Percentiles rank a stretch among this genome's conserved stretches.
phyloP scores from a whole-genome alignment of 2,888 invertebrate species.

The Ashinkailepas kermadecensis region DNA sequence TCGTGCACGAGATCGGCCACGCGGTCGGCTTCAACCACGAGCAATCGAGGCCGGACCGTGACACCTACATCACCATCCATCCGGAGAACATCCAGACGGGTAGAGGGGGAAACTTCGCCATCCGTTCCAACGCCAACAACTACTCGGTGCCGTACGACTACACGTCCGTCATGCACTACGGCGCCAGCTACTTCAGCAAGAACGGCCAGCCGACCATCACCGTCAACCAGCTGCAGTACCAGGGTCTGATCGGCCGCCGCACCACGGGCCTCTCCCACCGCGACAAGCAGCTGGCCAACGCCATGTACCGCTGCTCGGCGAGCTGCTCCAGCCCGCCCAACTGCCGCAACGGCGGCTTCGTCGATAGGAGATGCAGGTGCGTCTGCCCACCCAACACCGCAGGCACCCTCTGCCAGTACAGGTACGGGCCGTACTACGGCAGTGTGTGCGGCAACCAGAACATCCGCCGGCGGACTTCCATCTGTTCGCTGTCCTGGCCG shows the following conservation, averaged over 20 bases:
- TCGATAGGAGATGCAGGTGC: neutral
- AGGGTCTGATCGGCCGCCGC: conserved; percentile 4
- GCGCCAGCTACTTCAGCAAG: neutral
- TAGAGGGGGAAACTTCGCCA: neutral
- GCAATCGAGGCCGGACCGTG: conserved; percentile 23
- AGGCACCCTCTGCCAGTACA: neutral
- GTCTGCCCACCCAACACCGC: neutral
- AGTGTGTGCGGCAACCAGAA: neutral
- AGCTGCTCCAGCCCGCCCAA: too few species aligned
- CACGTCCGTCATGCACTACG: conserved; percentile 27
- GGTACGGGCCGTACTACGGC: neutral
- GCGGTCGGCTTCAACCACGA: conserved; percentile 28
- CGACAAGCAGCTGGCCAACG: neutral
- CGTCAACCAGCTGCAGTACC: neutral
- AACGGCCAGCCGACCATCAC: conserved; percentile 24
- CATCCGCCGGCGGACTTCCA: neutral
- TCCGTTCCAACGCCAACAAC: too few species aligned
- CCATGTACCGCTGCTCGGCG: too few species aligned
- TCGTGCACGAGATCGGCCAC: conserved; percentile 29
- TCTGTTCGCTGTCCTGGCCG: conserved; percentile 24
- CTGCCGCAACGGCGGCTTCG: neutral
- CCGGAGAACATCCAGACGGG: neutral
- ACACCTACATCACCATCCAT: conserved; percentile 11
- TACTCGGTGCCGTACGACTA: conserved; percentile 22
- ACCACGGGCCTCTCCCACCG: conserved; percentile 21